Evolutionary conservation across 92 coral and sea anemone species (phyloP).

Genomic region (Metridium senile): DNA sequence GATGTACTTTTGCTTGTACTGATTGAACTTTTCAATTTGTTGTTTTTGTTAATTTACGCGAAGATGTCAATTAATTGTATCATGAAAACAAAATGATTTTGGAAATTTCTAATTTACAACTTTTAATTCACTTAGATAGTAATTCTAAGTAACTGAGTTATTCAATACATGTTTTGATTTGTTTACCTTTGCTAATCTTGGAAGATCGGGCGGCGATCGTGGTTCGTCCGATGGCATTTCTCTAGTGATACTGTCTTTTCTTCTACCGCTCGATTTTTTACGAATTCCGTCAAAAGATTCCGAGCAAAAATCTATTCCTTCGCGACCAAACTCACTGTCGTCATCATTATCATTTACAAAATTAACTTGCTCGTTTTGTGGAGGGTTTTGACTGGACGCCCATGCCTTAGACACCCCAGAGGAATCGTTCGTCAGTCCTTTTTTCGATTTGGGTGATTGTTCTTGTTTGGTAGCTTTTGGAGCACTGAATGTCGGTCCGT

Average conservation of each 20-base stretch:
- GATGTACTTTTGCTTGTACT: neutral
- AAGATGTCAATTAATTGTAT: neutral
- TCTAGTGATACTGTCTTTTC: neutral
- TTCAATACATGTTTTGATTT: slow-evolving; percentile 28
- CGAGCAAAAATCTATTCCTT: slow-evolving; percentile 69
- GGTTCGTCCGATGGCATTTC: slow-evolving; percentile 29
- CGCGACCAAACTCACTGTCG: slow-evolving; percentile 66
- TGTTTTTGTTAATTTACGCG: neutral
- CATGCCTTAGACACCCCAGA: slow-evolving; percentile 57
- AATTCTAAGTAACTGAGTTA: neutral
- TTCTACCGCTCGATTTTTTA: neutral
- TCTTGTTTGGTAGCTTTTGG: neutral
- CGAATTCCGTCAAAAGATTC: slow-evolving; percentile 9
- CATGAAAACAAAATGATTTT: no score
- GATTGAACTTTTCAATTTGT: neutral
- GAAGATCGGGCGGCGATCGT: neutral
- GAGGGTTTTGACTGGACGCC: slow-evolving; percentile 21
- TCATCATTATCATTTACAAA: slow-evolving; percentile 13
- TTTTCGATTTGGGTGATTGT: neutral
- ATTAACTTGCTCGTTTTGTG: neutral
- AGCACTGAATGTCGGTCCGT: neutral
- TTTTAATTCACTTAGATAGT: no score
- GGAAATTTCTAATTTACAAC: no score
- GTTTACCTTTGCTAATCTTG: slow-evolving; percentile 29
- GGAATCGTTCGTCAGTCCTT: slow-evolving; percentile 16